Evolutionary conservation across 2,797 vertebrate genomes (phyloP).

Genomic region (Pipistrellus nathusii): DNA sequence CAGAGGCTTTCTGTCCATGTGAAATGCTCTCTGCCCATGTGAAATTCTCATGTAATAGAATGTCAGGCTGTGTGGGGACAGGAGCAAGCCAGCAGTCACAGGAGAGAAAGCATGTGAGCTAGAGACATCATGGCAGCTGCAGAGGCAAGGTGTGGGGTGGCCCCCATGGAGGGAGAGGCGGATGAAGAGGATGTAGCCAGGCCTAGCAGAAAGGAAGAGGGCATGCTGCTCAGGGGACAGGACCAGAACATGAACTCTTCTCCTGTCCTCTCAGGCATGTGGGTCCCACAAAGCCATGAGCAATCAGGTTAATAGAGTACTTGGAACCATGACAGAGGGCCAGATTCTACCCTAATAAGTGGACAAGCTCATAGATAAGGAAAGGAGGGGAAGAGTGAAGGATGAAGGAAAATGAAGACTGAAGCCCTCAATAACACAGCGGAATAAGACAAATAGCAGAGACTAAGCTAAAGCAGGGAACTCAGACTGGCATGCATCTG

Average conservation of each 20-base stretch:
- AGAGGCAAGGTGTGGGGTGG: neutral
- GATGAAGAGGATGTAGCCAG: neutral
- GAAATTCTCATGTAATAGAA: neutral
- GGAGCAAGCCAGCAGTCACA: neutral
- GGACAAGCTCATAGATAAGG: neutral
- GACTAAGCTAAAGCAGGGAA: neutral
- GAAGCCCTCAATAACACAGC: neutral
- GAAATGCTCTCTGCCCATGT: neutral
- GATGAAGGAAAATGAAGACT: neutral
- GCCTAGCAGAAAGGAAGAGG: neutral
- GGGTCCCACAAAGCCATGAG: neutral
- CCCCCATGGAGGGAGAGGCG: neutral
- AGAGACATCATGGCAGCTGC: neutral
- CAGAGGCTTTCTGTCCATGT: neutral
- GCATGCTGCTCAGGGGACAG: neutral
- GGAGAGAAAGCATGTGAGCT: neutral
- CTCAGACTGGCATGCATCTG: neutral
- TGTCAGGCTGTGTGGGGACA: neutral
- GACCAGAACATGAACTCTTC: neutral
- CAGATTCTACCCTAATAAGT: neutral
- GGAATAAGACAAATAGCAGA: neutral
- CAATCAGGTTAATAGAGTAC: neutral
- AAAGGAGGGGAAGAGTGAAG: neutral
- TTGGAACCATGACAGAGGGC: accelerated
- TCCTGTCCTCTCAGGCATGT: neutral